These are phyloP conservation scores for Nephrotoma appendiculata DNA, from an alignment of 2,888 invertebrate species.

Conservation along the genomic window DNA sequence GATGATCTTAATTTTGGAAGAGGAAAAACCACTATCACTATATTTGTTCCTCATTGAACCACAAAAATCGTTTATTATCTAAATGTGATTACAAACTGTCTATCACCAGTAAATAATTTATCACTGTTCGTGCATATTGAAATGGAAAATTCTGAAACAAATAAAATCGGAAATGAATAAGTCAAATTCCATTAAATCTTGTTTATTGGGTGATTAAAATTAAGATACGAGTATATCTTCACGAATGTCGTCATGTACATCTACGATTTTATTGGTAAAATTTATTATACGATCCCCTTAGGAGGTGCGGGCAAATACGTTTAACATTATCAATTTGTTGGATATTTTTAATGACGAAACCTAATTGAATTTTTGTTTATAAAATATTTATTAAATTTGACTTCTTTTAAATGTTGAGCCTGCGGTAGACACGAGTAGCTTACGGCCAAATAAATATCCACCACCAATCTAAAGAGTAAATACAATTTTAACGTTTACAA, in stretches of 20 bases:
- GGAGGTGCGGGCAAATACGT: background rate
- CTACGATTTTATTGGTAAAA: background rate
- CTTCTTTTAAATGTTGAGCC: background rate
- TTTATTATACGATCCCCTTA: background rate
- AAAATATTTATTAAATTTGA: background rate
- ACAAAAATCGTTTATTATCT: background rate
- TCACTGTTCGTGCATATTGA: background rate
- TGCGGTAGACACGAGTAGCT: background rate
- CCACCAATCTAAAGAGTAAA: background rate
- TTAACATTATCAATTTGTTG: background rate
- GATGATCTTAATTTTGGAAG: no score
- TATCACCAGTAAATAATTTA: background rate
- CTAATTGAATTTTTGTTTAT: background rate
- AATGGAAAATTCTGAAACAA: background rate
- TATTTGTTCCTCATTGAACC: background rate
- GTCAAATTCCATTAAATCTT: background rate
- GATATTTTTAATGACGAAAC: background rate
- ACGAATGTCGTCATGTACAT: background rate
- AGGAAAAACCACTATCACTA: no score
- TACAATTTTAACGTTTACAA: background rate
- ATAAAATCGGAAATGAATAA: background rate
- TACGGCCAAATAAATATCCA: background rate
- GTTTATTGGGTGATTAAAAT: background rate
- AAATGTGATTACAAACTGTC: background rate
- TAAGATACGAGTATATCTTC: background rate